A percentile compares a stretch with the other conserved stretches of the same genome.
These are phyloP conservation scores for Lepidocyrtoides sp. DNA, from an alignment of 2,888 invertebrate species.

Conservation along the genomic window DNA sequence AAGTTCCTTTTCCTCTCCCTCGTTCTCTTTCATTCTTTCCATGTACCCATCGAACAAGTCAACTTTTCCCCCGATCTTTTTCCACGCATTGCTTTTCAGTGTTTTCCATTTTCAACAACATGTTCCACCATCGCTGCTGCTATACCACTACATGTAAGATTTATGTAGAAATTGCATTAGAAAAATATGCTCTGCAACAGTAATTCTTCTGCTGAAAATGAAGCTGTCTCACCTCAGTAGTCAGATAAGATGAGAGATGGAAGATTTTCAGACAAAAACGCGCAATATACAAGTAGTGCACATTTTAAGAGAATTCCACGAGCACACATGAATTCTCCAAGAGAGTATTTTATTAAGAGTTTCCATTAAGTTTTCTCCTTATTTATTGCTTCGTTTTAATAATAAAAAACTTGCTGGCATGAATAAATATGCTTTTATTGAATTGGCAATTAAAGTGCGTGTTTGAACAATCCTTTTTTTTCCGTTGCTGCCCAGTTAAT, in stretches of 20 bases:
- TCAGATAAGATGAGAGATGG: background rate
- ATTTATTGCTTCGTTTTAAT: background rate
- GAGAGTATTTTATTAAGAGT: background rate
- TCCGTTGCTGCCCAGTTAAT: background rate
- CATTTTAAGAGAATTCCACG: background rate
- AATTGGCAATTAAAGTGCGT: constrained; percentile 12
- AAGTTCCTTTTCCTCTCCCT: constrained; percentile 45
- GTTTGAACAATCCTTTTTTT: background rate
- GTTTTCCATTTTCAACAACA: constrained; percentile 1
- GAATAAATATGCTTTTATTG: constrained; percentile 15
- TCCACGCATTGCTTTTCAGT: background rate
- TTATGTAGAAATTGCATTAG: background rate
- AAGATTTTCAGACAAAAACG: background rate
- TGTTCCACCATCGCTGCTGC: background rate
- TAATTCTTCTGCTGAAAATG: constrained; percentile 8
- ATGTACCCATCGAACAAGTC: constrained; percentile 36
- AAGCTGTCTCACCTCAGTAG: background rate
- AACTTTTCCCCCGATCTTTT: constrained; percentile 46
- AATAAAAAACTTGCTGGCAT: constrained; percentile 21
- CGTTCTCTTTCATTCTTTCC: too few species aligned
- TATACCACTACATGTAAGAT: background rate
- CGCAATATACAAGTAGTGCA: background rate
- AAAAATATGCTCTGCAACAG: background rate
- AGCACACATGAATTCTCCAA: background rate
- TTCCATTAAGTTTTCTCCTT: constrained; percentile 9